A percentile compares a stretch with the other conserved stretches of the same genome.
Evolutionary conservation across 2,888 invertebrate species (phyloP).

Genomic region (Opisthograptis luteolata): DNA sequence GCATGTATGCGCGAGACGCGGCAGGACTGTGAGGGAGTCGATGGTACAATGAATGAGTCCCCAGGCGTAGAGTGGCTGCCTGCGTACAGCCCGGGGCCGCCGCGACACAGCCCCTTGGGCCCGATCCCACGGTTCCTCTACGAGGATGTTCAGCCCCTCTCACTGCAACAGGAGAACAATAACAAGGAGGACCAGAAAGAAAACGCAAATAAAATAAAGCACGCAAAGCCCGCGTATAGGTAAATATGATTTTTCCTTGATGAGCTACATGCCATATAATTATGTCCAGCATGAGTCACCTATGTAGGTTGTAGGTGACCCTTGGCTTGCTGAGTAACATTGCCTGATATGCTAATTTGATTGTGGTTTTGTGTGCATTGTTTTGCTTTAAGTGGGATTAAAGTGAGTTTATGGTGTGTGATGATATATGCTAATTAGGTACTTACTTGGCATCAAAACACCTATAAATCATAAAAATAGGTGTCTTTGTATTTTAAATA

Average conservation of each 20-base stretch:
- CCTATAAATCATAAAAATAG: too few relatives aligned
- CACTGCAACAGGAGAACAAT: constrained; percentile 74
- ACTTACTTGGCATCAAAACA: too few relatives aligned
- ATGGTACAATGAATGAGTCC: constrained; percentile 80
- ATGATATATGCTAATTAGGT: constrained; percentile 4
- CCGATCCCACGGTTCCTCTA: constrained; percentile 78
- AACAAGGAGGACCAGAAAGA: constrained; percentile 78
- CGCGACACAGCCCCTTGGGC: constrained; percentile 79
- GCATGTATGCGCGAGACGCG: constrained; percentile 25
- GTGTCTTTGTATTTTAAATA: too few relatives aligned
- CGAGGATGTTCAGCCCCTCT: constrained; percentile 76
- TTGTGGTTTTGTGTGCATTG: constrained; percentile 26
- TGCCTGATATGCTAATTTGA: constrained; percentile 33
- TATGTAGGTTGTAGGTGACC: constrained; percentile 47
- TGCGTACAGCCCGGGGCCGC: constrained; percentile 79
- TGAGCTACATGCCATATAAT: constrained; percentile 31
- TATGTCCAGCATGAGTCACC: constrained; percentile 31
- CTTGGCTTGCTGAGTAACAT: constrained; percentile 34
- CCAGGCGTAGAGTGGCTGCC: constrained; percentile 83
- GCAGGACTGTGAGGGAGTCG: constrained; percentile 40
- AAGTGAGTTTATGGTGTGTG: not conserved
- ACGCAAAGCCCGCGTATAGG: constrained; percentile 85
- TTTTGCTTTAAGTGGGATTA: constrained; percentile 10
- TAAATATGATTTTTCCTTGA: constrained; percentile 56
- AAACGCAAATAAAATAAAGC: constrained; percentile 77